Evolutionary conservation across 1,140 invertebrate genomes (phyloP).

Genomic region (Odontomachus brunneus): DNA sequence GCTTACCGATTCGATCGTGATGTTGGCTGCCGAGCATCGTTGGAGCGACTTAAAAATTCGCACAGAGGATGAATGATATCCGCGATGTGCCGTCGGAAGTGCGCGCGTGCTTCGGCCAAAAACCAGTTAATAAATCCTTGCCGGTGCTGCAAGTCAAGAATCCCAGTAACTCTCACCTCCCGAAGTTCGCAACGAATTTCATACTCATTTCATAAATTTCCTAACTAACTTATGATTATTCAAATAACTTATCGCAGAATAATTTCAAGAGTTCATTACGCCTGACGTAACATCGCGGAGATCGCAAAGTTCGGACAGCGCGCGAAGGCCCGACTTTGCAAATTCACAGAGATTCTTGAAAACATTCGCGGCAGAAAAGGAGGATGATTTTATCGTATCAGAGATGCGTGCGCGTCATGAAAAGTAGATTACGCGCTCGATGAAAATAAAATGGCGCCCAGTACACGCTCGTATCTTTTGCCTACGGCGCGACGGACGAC

Average conservation of each 20-base stretch:
- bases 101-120: background rate
- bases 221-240: slow-evolving; percentile 57
- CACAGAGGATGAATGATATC: background rate
- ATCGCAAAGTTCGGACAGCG: slow-evolving; percentile 29
- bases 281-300: slow-evolving; percentile 46
- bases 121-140: slow-evolving; percentile 33
- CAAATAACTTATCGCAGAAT: slow-evolving; percentile 59
- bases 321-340: slow-evolving; percentile 5
- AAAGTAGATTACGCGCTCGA: slow-evolving; percentile 2
- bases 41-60: background rate
- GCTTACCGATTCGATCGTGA: background rate
- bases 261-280: slow-evolving; percentile 58
- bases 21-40: too few species aligned
- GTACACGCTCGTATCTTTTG: too few species aligned
- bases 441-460: background rate
- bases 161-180: slow-evolving; percentile 13
- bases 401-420: background rate
- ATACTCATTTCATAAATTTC: slow-evolving; percentile 53
- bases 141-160: slow-evolving; percentile 5
- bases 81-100: background rate
- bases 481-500: too few species aligned
- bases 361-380: slow-evolving; percentile 14
- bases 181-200: slow-evolving; percentile 42
- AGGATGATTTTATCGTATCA: slow-evolving; percentile 28
- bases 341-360: slow-evolving; percentile 35